Evolutionary conservation across 1,140 invertebrate species (phyloP), one percentile per base, ranked within the genome.

Genomic region (Halotydeus destructor): DNA sequence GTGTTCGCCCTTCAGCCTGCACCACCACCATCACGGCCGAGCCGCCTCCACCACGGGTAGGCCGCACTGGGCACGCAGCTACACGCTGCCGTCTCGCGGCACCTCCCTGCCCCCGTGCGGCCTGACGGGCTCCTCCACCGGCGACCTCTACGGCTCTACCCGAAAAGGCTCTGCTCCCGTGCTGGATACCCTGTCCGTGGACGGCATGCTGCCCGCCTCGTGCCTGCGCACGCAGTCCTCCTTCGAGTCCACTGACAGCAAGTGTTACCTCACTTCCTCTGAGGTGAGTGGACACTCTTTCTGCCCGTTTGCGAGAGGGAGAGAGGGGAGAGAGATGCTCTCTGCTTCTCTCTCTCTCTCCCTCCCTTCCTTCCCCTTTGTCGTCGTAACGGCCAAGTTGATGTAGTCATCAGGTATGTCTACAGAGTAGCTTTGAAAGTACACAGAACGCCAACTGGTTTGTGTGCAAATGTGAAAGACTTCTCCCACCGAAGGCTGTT

Each of bases 121-220:
- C 14, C n/a, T 21, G 12, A 12, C n/a, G n/a, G 39, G 39, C 12
- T 21, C 18, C 27, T 31, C 27, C 18, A 27, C 27, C 11, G 31
- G 28, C 6, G 39, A 32, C 33, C 24, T 41, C 31, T 41, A n/a
- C n/a, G n/a, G 19, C 14, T 22, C 27, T 22, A 21, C n/a, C 11
- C 31, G 16, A 8, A 32, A 41, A 32, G 23, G 4, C 21, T 27
- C 23, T 11, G 28, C 28, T 16, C 41, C 41, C 14, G 5, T 35
- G 14, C 27, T 46, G 16, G 45, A 46, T 32, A 38, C 45, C 16
- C 25, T 46, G 4, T 46, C 45, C 18, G 33, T 41, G n/a, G 45
- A 46, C 30, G 45, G 39, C n/a, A 19, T 36, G 31, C 32, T 41
- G 3, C 28, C 40, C 12, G 21, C n/a, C 19, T 9, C 9, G 16